Conservation (phyloP, 1,140 invertebrate genomes). For the Ectropis grisescens region DNA sequence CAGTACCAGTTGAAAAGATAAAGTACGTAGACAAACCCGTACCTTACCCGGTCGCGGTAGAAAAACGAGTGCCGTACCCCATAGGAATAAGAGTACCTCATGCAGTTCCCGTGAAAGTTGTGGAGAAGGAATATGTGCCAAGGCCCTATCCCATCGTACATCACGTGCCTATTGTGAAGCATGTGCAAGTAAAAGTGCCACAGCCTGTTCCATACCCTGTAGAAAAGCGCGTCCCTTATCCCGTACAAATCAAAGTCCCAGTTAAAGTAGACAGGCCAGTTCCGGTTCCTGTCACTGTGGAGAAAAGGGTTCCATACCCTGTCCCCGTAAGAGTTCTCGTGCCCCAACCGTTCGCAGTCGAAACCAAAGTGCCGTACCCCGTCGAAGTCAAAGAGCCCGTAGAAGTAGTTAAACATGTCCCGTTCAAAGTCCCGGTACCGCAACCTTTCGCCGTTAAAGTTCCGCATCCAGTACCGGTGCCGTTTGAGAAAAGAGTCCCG, state of each 20-base stretch:
- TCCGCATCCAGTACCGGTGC: conserved; percentile 63
- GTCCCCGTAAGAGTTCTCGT: conserved; percentile 61
- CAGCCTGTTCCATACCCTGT: conserved; percentile 63
- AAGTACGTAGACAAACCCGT: conserved; percentile 76
- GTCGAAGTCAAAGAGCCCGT: conserved; percentile 71
- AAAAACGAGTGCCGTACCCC: conserved; percentile 75
- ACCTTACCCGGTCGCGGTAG: conserved; percentile 73
- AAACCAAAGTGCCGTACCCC: conserved; percentile 71
- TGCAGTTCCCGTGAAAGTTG: conserved; percentile 63
- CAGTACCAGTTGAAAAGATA: conserved; percentile 74
- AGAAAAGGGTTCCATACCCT: conserved; percentile 68
- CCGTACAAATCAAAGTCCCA: conserved; percentile 48
- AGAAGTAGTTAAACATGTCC: conserved; percentile 69
- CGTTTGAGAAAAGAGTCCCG: conserved; percentile 70
- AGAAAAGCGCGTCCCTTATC: conserved; percentile 70
- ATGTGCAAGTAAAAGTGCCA: conserved; percentile 66
- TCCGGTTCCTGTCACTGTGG: conserved; percentile 59
- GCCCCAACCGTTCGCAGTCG: conserved; percentile 72
- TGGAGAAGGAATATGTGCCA: conserved; percentile 66
- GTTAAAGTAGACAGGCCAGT: conserved; percentile 69
- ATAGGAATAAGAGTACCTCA: conserved; percentile 73
- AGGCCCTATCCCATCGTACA: conserved; percentile 74
- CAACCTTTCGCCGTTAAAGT: conserved; percentile 63
- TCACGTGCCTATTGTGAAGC: conserved; percentile 59
- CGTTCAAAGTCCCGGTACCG: conserved; percentile 67